Percentiles rank a stretch among this genome's conserved stretches.
Evolutionary conservation across 2,888 invertebrate genomes (phyloP).

Genomic region (Nysson spinosus): DNA sequence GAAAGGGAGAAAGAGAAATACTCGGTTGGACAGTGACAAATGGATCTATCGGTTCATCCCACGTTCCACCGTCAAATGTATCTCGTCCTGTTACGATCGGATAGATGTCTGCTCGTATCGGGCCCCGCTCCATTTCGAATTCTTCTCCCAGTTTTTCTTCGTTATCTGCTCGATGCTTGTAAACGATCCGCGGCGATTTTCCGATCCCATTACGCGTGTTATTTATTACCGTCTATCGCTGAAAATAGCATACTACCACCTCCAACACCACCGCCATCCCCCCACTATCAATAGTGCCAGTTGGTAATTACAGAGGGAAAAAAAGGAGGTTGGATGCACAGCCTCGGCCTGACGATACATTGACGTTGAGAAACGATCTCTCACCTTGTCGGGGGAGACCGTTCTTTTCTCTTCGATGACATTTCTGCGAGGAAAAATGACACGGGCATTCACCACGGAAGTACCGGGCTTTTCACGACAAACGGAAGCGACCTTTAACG

Average conservation of each 20-base stretch:
- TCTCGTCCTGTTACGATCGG: conserved; percentile 46
- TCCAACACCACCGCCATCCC: too few relatives aligned
- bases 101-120: conserved; percentile 52
- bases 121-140: conserved; percentile 43
- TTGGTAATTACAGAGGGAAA: conserved; percentile 39
- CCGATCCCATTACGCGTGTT: conserved; percentile 48
- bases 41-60: conserved; percentile 46
- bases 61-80: conserved; percentile 49
- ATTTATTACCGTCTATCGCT: conserved; percentile 47
- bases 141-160: conserved; percentile 34
- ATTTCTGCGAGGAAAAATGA: background rate
- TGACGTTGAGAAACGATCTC: conserved; percentile 35
- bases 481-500: background rate
- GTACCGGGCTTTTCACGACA: conserved; percentile 1
- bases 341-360: conserved; percentile 2
- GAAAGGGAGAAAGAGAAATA: conserved; percentile 17
- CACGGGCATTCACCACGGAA: background rate
- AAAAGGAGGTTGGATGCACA: conserved; percentile 1
- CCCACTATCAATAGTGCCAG: conserved; percentile 31
- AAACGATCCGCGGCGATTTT: conserved; percentile 28
- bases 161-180: conserved; percentile 42
- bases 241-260: conserved; percentile 41
- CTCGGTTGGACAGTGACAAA: conserved; percentile 59
- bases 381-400: background rate
- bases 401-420: background rate